Evolutionary conservation across 2,797 vertebrate species (phyloP).

Genomic region (Euphonia xanthogaster): DNA sequence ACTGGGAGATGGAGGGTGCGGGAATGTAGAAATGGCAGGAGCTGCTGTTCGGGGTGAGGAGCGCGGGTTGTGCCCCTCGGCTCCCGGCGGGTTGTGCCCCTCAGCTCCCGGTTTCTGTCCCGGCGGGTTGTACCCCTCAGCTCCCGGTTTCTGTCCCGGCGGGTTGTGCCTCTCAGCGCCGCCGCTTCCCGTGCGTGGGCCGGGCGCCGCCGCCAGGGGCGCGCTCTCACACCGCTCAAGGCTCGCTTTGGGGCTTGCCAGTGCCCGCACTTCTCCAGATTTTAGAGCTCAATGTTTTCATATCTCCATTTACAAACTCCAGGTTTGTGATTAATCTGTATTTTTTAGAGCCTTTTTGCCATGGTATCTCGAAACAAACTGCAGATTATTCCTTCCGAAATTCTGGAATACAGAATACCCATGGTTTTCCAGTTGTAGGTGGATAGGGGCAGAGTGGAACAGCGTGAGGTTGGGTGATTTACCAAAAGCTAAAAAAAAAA

Average conservation of each 20-base stretch:
- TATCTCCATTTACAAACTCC: neutral
- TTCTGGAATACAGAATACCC: neutral
- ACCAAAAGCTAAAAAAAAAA: neutral
- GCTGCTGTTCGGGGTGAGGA: neutral
- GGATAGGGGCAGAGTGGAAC: neutral
- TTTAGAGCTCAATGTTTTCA: neutral
- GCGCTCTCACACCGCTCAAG: accelerated
- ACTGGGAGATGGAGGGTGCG: neutral
- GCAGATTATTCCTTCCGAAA: neutral
- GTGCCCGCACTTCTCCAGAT: accelerated
- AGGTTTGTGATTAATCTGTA: neutral
- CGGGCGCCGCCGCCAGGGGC: neutral
- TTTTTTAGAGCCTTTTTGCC: neutral
- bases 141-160: too few relatives aligned
- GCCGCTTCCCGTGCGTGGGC: accelerated
- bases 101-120: too few relatives aligned
- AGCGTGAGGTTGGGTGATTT: neutral
- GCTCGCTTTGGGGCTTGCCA: accelerated
- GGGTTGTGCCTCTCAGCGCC: neutral
- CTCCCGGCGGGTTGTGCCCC: too few relatives aligned
- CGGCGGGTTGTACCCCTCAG: too few relatives aligned
- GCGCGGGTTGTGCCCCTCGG: too few relatives aligned
- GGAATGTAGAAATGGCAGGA: neutral
- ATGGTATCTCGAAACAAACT: neutral
- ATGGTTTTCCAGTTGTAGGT: neutral